Conservation (phyloP, 1,140 invertebrate genomes). For the Rhynchophorus ferrugineus region DNA sequence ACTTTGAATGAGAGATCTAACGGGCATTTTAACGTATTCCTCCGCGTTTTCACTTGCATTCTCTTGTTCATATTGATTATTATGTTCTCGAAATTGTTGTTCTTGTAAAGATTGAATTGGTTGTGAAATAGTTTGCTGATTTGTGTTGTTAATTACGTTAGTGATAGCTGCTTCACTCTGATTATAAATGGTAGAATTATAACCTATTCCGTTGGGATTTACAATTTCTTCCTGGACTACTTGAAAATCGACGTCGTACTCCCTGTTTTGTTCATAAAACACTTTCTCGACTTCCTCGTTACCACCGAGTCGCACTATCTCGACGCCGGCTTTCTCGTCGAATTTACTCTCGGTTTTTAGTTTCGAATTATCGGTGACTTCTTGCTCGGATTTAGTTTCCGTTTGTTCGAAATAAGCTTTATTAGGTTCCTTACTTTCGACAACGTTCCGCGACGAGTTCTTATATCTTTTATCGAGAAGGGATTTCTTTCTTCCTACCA, state of each 20-base stretch:
- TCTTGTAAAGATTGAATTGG: background rate
- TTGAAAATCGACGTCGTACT: conserved; percentile 36
- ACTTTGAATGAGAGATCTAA: conserved; percentile 54
- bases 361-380: conserved; percentile 18
- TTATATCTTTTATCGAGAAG: conserved; percentile 20
- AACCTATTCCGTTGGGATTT: background rate
- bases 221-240: conserved; percentile 25
- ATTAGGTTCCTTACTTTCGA: conserved; percentile 8
- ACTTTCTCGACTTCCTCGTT: conserved; percentile 37
- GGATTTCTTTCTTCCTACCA: conserved; percentile 31
- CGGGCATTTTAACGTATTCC: conserved; percentile 52
- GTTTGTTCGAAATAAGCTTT: conserved; percentile 21
- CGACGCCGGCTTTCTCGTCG: conserved; percentile 31
- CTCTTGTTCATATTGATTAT: background rate
- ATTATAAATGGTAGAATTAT: background rate
- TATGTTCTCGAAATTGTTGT: background rate
- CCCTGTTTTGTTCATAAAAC: conserved; percentile 33
- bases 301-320: conserved; percentile 28
- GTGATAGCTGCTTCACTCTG: background rate
- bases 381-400: conserved; percentile 17
- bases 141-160: background rate
- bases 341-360: conserved; percentile 26
- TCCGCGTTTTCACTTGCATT: conserved; percentile 32
- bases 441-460: conserved; percentile 15
- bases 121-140: background rate